Percentiles rank a stretch among this genome's conserved stretches.
phyloP scores from a whole-genome alignment of 2,888 invertebrate genomes.

The Habrosyne pyritoides region DNA sequence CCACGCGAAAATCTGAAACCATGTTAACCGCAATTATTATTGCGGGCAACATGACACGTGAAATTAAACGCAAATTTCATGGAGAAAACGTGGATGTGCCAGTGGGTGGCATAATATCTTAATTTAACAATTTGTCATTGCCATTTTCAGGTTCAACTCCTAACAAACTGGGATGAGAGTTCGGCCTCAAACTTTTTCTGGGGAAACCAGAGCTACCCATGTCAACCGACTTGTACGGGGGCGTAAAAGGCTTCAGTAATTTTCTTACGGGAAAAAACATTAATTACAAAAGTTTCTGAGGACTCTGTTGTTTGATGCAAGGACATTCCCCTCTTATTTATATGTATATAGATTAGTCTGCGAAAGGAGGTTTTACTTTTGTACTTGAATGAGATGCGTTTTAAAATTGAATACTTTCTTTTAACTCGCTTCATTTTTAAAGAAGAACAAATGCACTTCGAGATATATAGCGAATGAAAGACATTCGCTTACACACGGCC shows the following conservation, averaged over 20 bases:
- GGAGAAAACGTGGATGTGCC: neutral
- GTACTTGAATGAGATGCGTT: neutral
- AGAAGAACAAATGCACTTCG: neutral
- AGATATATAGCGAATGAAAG: too few relatives aligned
- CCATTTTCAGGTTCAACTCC: constrained; percentile 36
- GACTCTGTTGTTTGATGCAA: constrained; percentile 26
- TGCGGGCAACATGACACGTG: constrained; percentile 35
- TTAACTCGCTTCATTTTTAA: neutral
- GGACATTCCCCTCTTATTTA: constrained; percentile 26
- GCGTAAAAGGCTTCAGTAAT: constrained; percentile 45
- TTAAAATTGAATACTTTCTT: too few relatives aligned
- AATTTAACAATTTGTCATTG: constrained; percentile 40
- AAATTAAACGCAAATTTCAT: constrained; percentile 27
- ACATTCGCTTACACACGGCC: too few relatives aligned
- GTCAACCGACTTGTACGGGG: constrained; percentile 37
- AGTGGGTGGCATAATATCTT: constrained; percentile 8
- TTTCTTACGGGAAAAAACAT: constrained; percentile 50
- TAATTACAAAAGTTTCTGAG: constrained; percentile 51
- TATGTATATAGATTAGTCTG: neutral
- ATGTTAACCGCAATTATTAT: constrained; percentile 50
- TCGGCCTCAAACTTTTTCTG: constrained; percentile 32
- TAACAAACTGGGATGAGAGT: constrained; percentile 36
- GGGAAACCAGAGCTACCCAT: constrained; percentile 38
- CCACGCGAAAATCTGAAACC: constrained; percentile 42
- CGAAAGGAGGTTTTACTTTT: neutral